A percentile compares a stretch with the other conserved stretches of the same genome.
phyloP scores from a whole-genome alignment of 2,113 vertebrate genomes.

The Melospiza georgiana region DNA sequence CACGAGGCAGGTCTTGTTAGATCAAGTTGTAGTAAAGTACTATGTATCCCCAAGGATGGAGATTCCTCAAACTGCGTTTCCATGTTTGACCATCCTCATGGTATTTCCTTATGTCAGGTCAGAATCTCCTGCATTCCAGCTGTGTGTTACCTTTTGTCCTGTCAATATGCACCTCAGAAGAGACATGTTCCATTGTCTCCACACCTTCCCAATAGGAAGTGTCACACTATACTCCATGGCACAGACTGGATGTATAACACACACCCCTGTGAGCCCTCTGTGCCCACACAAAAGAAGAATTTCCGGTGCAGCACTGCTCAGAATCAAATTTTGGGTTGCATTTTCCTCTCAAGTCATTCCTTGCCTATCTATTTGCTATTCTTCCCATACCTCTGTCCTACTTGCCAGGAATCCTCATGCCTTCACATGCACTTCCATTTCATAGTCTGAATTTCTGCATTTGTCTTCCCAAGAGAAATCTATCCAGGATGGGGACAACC shows the following conservation, averaged over 20 bases:
- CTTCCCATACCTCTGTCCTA: not conserved
- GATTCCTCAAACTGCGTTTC: not conserved
- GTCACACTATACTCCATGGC: not conserved
- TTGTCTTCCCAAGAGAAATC: not conserved
- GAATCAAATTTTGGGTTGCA: not conserved
- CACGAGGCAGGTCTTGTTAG: not conserved
- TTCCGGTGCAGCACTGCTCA: not conserved
- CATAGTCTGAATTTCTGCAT: not conserved
- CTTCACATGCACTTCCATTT: not conserved
- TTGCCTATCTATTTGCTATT: not conserved
- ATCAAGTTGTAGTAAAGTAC: not conserved
- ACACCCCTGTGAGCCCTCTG: not conserved
- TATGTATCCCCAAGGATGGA: not conserved
- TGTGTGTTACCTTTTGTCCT: not conserved
- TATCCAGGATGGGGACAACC: not conserved
- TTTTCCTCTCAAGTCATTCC: not conserved
- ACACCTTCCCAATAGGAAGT: not conserved
- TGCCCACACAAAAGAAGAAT: not conserved
- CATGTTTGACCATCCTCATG: not conserved
- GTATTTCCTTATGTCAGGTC: not conserved
- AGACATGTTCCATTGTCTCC: not conserved
- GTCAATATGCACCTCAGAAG: not conserved
- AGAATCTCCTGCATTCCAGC: not conserved
- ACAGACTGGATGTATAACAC: not conserved
- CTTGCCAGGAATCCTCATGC: not conserved